A percentile compares a stretch with the other conserved stretches of the same genome.
phyloP scores from a whole-genome alignment of 2,888 invertebrate species.

The Watsonalla binaria region DNA sequence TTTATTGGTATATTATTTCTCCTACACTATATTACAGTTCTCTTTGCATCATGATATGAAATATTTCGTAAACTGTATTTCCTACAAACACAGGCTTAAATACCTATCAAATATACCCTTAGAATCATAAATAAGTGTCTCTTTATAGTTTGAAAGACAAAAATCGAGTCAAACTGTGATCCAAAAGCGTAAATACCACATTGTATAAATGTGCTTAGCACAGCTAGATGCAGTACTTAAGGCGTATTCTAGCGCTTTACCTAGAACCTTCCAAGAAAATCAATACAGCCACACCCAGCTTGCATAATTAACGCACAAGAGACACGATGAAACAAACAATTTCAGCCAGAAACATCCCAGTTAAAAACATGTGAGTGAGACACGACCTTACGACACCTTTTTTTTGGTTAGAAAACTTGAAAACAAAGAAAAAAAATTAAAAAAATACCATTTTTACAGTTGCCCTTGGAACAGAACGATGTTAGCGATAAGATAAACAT shows the following conservation, averaged over 20 bases:
- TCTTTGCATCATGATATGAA: conserved; percentile 17
- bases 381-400: conserved; percentile 65
- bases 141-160: conserved; percentile 4
- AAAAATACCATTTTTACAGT: conserved; percentile 43
- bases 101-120: background rate
- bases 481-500: conserved; percentile 10
- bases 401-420: conserved; percentile 73
- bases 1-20: conserved; percentile 52
- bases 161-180: conserved; percentile 28
- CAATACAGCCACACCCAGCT: conserved; percentile 78
- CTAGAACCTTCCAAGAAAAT: conserved; percentile 78
- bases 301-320: conserved; percentile 68
- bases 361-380: conserved; percentile 67
- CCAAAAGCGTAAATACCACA: conserved; percentile 43
- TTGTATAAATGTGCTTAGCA: conserved; percentile 49
- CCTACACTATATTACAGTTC: conserved; percentile 30
- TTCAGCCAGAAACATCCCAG: conserved; percentile 47
- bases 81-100: background rate
- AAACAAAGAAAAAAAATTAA: conserved; percentile 70
- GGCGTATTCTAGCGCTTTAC: conserved; percentile 67
- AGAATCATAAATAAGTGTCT: background rate
- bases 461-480: conserved; percentile 10
- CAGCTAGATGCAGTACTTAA: conserved; percentile 63
- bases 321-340: conserved; percentile 36
- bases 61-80: background rate